Percentiles rank a stretch among this genome's conserved stretches.
These are phyloP conservation scores for Siniperca obscura DNA, from an alignment of 2,797 vertebrate species.

Conservation along the genomic window DNA sequence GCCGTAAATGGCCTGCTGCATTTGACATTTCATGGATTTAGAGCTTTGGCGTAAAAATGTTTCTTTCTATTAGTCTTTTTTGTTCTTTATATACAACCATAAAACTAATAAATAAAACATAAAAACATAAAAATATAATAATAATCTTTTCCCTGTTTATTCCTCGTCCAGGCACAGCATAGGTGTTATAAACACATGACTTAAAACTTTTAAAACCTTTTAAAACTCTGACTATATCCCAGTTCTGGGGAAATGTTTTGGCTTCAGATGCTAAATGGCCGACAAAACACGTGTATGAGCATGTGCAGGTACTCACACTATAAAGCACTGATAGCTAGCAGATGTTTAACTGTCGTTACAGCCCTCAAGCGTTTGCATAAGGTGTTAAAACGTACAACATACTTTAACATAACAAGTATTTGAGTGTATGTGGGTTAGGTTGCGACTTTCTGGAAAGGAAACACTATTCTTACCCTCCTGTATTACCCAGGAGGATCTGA, in stretches of 20 bases:
- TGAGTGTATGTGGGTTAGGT: conserved; percentile 36
- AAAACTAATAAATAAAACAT: neutral
- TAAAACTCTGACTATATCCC: neutral
- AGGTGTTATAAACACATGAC: neutral
- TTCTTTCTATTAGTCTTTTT: neutral
- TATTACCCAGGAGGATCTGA: conserved; percentile 24
- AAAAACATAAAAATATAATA: too few relatives aligned
- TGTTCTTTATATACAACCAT: neutral
- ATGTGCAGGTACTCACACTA: neutral
- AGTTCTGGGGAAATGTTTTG: conserved; percentile 8
- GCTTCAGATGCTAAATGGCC: conserved; percentile 1
- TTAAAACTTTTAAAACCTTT: neutral
- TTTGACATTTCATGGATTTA: neutral
- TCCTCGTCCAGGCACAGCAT: neutral
- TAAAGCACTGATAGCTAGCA: conserved; percentile 24
- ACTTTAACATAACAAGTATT: conserved; percentile 1
- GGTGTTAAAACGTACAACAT: neutral
- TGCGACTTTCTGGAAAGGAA: conserved; percentile 29
- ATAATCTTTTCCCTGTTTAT: neutral
- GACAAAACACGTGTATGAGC: neutral
- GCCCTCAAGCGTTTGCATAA: conserved; percentile 7
- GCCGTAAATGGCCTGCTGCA: neutral
- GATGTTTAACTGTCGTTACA: conserved; percentile 35
- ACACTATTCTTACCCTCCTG: conserved; percentile 19
- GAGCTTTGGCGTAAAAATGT: neutral